Base-by-base conservation (phyloP, 2,797 vertebrate species). In the Eidolon dupreanum region DNA sequence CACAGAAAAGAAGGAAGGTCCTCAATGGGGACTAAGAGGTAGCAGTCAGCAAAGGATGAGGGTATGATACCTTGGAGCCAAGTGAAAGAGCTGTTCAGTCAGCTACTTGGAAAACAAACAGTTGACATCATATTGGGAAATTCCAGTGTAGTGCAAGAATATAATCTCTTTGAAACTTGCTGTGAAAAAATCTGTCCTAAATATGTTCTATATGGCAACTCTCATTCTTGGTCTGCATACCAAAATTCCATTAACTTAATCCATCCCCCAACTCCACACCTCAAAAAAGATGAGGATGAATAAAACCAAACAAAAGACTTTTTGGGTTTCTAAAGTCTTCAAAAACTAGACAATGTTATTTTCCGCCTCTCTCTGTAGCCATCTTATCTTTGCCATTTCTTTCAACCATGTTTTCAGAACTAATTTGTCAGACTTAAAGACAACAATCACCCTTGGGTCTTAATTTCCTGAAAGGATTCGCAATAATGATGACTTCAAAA, bases 381-480 rank as follows among this genome's bases (percentile, higher is more conserved):
- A 51, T 24, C 53, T 90, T 31, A 17, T 84, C 63, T 16, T 41
- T 36, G 41, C 75, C n/a, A 16, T n/a, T 79, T 90, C 51, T 95
- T 86, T 61, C 55, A 49, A 57, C 36, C 57, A 51, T 22, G 49
- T 78, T 82, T 93, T 88, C 53, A 33, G 49, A 90, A 84, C 24
- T 43, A 66, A 73, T 75, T 74, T 75, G 28, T 83, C 68, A 91
- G 73, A 65, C 59, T 73, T 93, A 55, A 93, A 94, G 88, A 83
- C 46, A 86, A 91, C 16, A 83, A 6, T 75, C 85, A 96, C 26
- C 51, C 51, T 31, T 4, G 87, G 43, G 38, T 75, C 82, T 95
- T 95, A 43, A 95, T 89, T 97, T 96, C 82, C 93, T 93, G 57
- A 71, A 90, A 92, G 53, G n/a, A 84, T 91, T 82, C 19, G 41